Percentiles rank a stretch among this genome's conserved stretches.
These are phyloP conservation scores for Colaptes auratus DNA, from an alignment of 2,113 vertebrate species.

Conservation along the genomic window DNA sequence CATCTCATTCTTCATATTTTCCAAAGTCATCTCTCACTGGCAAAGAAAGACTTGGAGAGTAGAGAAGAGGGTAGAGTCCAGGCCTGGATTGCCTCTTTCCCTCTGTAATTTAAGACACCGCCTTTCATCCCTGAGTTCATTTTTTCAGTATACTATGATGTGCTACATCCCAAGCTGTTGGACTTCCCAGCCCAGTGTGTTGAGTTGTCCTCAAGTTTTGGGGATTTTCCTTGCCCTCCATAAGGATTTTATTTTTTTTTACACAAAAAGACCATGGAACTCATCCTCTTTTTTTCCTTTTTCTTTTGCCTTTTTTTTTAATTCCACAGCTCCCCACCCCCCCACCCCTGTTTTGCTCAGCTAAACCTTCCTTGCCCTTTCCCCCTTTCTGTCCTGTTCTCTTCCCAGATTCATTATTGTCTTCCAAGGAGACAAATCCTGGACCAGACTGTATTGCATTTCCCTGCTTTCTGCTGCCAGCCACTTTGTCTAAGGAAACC, in stretches of 20 bases:
- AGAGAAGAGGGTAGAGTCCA: neutral
- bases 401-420: neutral
- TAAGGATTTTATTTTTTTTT: neutral
- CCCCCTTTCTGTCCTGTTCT: neutral
- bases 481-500: neutral
- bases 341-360: neutral
- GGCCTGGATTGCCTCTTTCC: neutral
- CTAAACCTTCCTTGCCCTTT: neutral
- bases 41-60: conserved; percentile 8
- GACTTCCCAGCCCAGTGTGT: neutral
- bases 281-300: too few relatives aligned
- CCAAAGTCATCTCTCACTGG: conserved; percentile 45
- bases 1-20: conserved; percentile 53
- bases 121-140: neutral
- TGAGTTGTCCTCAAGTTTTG: neutral
- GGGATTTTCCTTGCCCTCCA: neutral
- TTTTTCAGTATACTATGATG: neutral
- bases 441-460: neutral
- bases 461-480: neutral
- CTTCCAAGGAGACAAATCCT: neutral
- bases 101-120: neutral
- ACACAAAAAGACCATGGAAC: too few relatives aligned
- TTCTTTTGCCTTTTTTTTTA: too few relatives aligned
- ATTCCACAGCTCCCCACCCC: too few relatives aligned
- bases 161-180: neutral